Evolutionary conservation across 2,113 vertebrate genomes (phyloP), one percentile per base, ranked within the genome.

Genomic region (Herpetotheres cachinnans): DNA sequence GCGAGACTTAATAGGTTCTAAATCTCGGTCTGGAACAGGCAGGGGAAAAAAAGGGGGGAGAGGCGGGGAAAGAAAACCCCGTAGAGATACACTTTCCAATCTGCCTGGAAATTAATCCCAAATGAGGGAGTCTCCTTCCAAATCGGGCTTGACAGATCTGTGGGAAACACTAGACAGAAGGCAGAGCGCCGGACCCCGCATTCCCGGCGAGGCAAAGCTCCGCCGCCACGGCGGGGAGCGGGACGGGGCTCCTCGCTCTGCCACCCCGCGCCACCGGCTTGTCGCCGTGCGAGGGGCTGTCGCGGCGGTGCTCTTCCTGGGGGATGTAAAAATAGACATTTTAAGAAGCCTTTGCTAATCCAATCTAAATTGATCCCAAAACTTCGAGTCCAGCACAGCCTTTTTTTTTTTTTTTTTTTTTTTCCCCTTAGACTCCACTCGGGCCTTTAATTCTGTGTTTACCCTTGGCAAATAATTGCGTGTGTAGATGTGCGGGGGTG

Each of bases 81-180:
- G 9, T 71, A 67, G 81, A 90, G 81, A 95, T 89, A 80, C 62
- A 40, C 70, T 96, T 97, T 95, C 81, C 73, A 90, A 90, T 85
- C 70, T 89, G 81, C 74, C 78, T 94, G 84, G 78, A 96, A 97
- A 97, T 95, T 84, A 96, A 96, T 97, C 79, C 92, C 94, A 94
- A 96, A 97, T 94, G 96, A 95, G 61, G 81, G 73, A 93, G 81
- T 69, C 50, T 96, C 74, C 46, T 87, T 96, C 81, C 86, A 97
- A 95, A 95, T 80, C 18, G 36, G 71, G 10, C 61, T 87, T 97
- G 97, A 97, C 96, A 97, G 93, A 90, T 94, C 86, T 95, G 97
- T 88, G 89, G 83, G 74, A 93, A 95, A 96, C 89, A 95, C 66
- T 89, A 92, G 86, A 74, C 96, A 96, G 96, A 97, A 95, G 47